A percentile compares a stretch with the other conserved stretches of the same genome.
These are phyloP conservation scores for Crocodylus rhombifer DNA, from an alignment of 2,797 vertebrate genomes.

Conservation along the genomic window DNA sequence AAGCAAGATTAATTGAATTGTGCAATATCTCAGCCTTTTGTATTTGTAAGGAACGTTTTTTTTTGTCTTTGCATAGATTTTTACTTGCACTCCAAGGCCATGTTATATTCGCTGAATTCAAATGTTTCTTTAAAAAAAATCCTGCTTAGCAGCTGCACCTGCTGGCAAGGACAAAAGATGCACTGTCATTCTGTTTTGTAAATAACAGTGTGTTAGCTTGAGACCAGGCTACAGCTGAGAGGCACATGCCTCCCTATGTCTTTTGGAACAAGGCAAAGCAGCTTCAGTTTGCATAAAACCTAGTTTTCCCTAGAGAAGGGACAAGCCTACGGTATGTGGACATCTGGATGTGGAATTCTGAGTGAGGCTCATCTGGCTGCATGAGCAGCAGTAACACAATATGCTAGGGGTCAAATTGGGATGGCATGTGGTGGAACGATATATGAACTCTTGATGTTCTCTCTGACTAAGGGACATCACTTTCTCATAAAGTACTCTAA, in stretches of 20 bases:
- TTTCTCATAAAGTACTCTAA: neutral
- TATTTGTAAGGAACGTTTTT: conserved; percentile 52
- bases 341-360: neutral
- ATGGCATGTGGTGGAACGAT: neutral
- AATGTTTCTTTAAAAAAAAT: neutral
- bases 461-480: neutral
- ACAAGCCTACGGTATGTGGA: neutral
- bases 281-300: neutral
- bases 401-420: neutral
- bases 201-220: conserved; percentile 43
- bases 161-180: conserved; percentile 69
- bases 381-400: neutral
- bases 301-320: neutral
- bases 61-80: neutral
- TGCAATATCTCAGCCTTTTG: conserved; percentile 57
- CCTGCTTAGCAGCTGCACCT: conserved; percentile 69
- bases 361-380: neutral
- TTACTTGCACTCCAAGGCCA: conserved; percentile 33
- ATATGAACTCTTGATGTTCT: neutral
- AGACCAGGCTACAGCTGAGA: conserved; percentile 24
- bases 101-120: conserved; percentile 42
- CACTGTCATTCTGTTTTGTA: conserved; percentile 56
- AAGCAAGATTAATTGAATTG: conserved; percentile 65
- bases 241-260: neutral
- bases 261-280: neutral